phyloP scores from a whole-genome alignment of 2,797 vertebrate species.

The Columba guinea region DNA sequence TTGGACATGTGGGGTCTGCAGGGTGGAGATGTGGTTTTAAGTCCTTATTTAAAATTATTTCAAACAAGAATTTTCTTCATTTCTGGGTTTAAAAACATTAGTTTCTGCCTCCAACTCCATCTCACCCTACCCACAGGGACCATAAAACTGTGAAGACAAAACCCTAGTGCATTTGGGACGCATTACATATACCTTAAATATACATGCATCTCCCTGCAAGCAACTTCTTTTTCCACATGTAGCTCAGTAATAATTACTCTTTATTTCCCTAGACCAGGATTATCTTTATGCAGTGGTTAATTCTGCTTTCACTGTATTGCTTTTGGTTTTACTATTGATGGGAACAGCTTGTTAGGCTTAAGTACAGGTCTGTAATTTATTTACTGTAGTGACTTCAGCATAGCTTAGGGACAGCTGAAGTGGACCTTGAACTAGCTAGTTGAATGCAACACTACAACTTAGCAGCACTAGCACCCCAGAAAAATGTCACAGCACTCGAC shows the following conservation, averaged over 20 bases:
- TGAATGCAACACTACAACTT: background rate
- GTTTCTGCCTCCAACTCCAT: background rate
- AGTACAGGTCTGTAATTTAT: background rate
- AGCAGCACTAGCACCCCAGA: background rate
- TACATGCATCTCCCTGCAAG: background rate
- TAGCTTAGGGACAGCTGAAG: background rate
- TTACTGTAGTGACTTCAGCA: background rate
- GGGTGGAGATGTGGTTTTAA: background rate
- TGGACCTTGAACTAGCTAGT: background rate
- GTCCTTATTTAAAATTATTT: background rate
- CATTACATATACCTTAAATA: fast-evolving
- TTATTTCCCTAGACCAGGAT: background rate
- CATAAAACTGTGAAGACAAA: background rate
- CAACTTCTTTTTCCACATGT: background rate
- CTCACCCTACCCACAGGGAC: background rate
- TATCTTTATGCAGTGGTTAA: background rate
- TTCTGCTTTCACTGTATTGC: background rate
- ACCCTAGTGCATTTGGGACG: background rate
- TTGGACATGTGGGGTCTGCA: background rate
- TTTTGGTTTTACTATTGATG: background rate
- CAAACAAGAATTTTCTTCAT: background rate
- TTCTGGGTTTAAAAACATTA: background rate
- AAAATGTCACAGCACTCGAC: background rate
- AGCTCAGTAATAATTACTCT: background rate
- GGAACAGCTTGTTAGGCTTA: background rate